A percentile compares a stretch with the other conserved stretches of the same genome.
Evolutionary conservation across 2,888 invertebrate genomes (phyloP).

Genomic region (Argyresthia goedartella): DNA sequence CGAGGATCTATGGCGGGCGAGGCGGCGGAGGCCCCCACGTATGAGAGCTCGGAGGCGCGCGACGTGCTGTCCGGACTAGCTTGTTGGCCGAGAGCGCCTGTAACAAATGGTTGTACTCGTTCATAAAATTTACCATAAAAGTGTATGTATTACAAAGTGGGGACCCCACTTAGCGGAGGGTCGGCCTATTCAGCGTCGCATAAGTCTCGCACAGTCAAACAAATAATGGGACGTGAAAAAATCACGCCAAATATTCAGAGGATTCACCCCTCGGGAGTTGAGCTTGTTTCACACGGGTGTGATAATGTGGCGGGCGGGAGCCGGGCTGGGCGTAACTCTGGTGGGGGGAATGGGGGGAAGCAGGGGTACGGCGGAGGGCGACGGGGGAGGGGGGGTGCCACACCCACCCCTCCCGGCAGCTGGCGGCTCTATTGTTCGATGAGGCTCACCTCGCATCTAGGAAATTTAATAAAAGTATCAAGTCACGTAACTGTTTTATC

Average conservation of each 20-base stretch:
- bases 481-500: constrained; percentile 31
- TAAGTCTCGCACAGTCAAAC: constrained; percentile 29
- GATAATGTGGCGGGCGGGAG: constrained; percentile 26
- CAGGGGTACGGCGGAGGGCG: constrained; percentile 15
- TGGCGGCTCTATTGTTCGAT: constrained; percentile 34
- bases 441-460: constrained; percentile 37
- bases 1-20: constrained; percentile 48
- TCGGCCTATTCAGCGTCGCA: constrained; percentile 49
- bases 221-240: constrained; percentile 50
- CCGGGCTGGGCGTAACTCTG: constrained; percentile 29
- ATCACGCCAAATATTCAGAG: constrained; percentile 50
- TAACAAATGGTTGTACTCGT: constrained; percentile 23
- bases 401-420: constrained; percentile 40
- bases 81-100: constrained; percentile 74
- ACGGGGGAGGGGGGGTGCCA: constrained; percentile 22
- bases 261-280: constrained; percentile 38
- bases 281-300: constrained; percentile 55
- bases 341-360: constrained; percentile 17
- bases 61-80: constrained; percentile 90
- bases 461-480: constrained; percentile 30
- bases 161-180: too few species aligned
- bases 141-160: too few species aligned
- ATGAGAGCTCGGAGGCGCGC: constrained; percentile 83
- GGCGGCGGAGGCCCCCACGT: constrained; percentile 50
- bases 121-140: neutral